Base-by-base conservation (phyloP, 1,140 invertebrate species). In the Drosophila subpulchrella region DNA sequence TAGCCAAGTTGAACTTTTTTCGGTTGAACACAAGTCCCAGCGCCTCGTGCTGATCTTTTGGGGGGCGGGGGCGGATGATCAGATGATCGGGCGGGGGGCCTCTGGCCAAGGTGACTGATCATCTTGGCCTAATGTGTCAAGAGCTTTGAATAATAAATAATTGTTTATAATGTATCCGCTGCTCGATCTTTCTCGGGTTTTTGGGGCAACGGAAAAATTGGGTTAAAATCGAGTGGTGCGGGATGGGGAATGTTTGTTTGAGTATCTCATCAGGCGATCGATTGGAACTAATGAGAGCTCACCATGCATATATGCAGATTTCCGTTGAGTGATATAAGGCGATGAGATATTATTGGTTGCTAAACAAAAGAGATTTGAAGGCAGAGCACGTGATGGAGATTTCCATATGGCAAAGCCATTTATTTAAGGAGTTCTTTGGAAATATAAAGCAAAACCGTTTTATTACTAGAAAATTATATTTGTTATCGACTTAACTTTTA, bases 111-210 rank as follows among this genome's bases (percentile, higher is more conserved):
- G 82, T 88, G 82, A 85, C 63, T 85, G 82, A 85, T 85, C 82
- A 78, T 78, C 63, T 82, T 68, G 76, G 61, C 63, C 75, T 82
- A 82, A 85, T 82, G 78, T 82, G 83, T 85, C 81, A 85, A 85
- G 72, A 41, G 62, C 53, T 55, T 51, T 53, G 53, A 75, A 67
- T 84, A 66, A 85, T 88, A 86, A 86, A 85, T 81, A 76, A 76
- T 76, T 76, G 72, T 75, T 44, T 53, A 76, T 76, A 76, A 75
- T 75, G 73, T 67, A 76, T 76, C 62, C 48, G 56, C 30, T 34
- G 67, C 15, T 34, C 42, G 44, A 71, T 71, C 65, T 71, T 39
- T 47, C 32, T 20, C 20, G 42, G 20, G 27, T 44, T 38, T 70
- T 70, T 27, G 30, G 50, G 68, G 44, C 65, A 48, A 53, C 24